A percentile compares a stretch with the other conserved stretches of the same genome.
Conservation (phyloP, 2,797 vertebrate species). For the Betta splendens region DNA sequence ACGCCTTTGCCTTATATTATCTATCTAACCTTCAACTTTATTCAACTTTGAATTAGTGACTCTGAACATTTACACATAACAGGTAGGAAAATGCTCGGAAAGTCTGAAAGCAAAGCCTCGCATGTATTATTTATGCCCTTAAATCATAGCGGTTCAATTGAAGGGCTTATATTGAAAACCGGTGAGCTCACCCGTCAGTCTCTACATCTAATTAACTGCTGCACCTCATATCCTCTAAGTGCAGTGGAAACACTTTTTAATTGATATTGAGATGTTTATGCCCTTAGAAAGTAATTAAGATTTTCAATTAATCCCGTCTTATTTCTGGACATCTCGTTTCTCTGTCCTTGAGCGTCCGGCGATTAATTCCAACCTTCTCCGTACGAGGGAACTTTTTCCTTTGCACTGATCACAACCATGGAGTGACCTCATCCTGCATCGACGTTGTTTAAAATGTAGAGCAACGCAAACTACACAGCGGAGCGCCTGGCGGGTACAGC, state of each 20-base stretch:
- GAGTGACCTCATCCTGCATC: constrained; percentile 82
- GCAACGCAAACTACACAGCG: constrained; percentile 70
- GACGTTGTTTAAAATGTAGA: constrained; percentile 83
- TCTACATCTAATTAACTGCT: constrained; percentile 85
- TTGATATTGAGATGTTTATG: constrained; percentile 89
- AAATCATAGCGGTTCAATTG: constrained; percentile 80
- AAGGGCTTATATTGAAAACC: constrained; percentile 80
- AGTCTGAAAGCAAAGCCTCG: constrained; percentile 64
- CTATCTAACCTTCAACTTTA: constrained; percentile 85
- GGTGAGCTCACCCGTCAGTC: constrained; percentile 79
- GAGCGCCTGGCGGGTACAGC: constrained; percentile 32
- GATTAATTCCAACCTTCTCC: constrained; percentile 82
- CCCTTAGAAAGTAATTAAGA: constrained; percentile 88
- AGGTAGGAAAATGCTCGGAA: constrained; percentile 65
- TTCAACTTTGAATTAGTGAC: constrained; percentile 82
- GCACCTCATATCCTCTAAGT: constrained; percentile 84
- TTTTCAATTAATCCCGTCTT: constrained; percentile 88
- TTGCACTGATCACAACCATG: constrained; percentile 73
- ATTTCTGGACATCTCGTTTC: constrained; percentile 86
- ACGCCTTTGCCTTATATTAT: constrained; percentile 78
- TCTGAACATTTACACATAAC: constrained; percentile 74
- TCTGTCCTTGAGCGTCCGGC: constrained; percentile 82
- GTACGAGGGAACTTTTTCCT: constrained; percentile 82
- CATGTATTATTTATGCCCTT: constrained; percentile 83
- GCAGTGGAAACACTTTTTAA: constrained; percentile 85